Evolutionary conservation across 1,140 invertebrate genomes (phyloP).

Genomic region (Gonatopus flavifemur): DNA sequence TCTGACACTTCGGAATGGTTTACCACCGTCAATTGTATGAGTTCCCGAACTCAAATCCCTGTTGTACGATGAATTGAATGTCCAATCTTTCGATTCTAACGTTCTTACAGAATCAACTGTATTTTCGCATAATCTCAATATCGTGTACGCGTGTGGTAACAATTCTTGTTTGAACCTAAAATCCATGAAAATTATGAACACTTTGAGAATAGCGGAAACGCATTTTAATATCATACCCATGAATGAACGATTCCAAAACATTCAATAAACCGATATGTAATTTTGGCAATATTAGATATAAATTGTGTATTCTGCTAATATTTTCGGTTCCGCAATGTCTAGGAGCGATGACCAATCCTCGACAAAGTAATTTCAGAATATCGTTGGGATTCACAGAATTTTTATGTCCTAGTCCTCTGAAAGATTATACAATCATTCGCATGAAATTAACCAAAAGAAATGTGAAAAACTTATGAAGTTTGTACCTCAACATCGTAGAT

Average conservation of each 20-base stretch:
- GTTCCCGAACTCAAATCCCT: too few relatives aligned
- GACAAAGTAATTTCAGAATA: slow-evolving; percentile 37
- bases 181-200: not conserved
- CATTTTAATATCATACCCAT: too few relatives aligned
- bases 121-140: slow-evolving; percentile 25
- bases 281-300: slow-evolving; percentile 38
- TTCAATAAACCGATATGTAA: slow-evolving; percentile 35
- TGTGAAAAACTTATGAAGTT: slow-evolving; percentile 4
- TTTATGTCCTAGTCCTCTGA: slow-evolving; percentile 30
- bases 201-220: too few relatives aligned
- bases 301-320: slow-evolving; percentile 28
- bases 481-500: slow-evolving; percentile 41
- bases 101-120: too few relatives aligned
- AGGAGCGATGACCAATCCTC: slow-evolving; percentile 38
- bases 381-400: slow-evolving; percentile 35
- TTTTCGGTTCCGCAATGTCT: slow-evolving; percentile 27
- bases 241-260: slow-evolving; percentile 40
- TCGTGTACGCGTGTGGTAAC: slow-evolving; percentile 23
- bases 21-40: slow-evolving; percentile 23
- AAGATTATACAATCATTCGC: slow-evolving; percentile 15
- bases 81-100: too few relatives aligned
- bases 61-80: slow-evolving; percentile 9
- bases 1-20: slow-evolving; percentile 31
- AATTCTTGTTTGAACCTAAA: slow-evolving; percentile 29
- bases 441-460: slow-evolving; percentile 8